Conservation (phyloP, 2,113 vertebrate genomes). For the Fulica atra region DNA sequence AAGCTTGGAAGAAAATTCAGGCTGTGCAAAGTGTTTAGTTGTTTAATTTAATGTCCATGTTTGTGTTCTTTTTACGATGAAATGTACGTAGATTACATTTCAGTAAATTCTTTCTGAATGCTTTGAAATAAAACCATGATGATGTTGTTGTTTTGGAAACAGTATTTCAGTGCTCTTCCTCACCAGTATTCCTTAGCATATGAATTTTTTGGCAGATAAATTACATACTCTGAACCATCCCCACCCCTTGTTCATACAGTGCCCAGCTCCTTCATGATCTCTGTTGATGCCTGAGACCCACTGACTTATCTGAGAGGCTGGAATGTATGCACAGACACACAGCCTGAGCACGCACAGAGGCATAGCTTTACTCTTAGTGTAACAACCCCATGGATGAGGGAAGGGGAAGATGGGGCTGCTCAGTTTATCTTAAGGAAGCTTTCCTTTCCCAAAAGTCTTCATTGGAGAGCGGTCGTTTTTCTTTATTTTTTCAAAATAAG, state of each 20-base stretch:
- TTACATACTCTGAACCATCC: not conserved
- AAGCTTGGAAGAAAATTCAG: conserved; percentile 27
- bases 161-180: not conserved
- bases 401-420: not conserved
- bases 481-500: not conserved
- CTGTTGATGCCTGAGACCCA: not conserved
- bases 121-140: not conserved
- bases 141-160: not conserved
- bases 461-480: not conserved
- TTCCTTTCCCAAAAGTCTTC: not conserved
- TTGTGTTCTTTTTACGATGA: conserved; percentile 25
- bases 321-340: no score
- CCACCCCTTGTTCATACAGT: rapidly evolving
- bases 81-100: not conserved
- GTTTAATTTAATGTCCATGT: not conserved
- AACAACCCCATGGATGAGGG: not conserved
- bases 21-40: not conserved
- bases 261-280: not conserved
- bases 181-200: not conserved
- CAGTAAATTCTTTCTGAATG: conserved; percentile 2
- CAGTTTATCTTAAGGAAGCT: not conserved
- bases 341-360: not conserved
- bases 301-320: not conserved
- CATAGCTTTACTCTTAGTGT: not conserved
- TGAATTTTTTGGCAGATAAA: not conserved